Base-by-base conservation (phyloP, 1,140 invertebrate species). In the Cotesia chilonis region DNA sequence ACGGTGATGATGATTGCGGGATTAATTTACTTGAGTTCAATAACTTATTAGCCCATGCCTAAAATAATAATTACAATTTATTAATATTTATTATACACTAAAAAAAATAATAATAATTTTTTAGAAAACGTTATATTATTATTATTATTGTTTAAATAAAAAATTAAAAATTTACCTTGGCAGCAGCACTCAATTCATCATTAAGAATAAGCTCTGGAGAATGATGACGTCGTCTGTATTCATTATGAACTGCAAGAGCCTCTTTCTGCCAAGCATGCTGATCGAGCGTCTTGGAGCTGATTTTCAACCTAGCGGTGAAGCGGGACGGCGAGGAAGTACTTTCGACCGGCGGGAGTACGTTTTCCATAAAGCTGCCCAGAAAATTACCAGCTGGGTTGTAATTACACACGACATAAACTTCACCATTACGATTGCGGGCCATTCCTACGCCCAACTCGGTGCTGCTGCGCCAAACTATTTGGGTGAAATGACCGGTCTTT, bases 311-410 rank as follows among this genome's bases (percentile, higher is more conserved):
- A 74, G 6, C 14, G 72, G 12, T 77, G 71, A 59, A 74, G 75
- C 75, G 82, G 84, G 2, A 59, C 6, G 90, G 51, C 85, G 80
- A 59, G 6, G 90, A 51, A 85, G 80, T 70, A 83, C 81, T 75
- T 88, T 87, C 77, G 81, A 83, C 72, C 73, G 84, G 82, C 38
- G 90, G 88, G 17, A 88, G 89, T 4, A 96, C 94, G 83, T 96
- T 96, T 20, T 89, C 90, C 1, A 88, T 84, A 80, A 94, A 97
- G 77, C 90, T 90, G 6, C 94, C 94, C 2, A 95, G 86, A 72
- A 94, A 91, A 83, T 97, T 97, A 1, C 96, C 96, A 4, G 94
- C 91, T 0, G 95, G 95, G 80, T 90, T 91, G 81, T 97, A 97
- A 84, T 96, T 94, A 20, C 92, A 93, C 0, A 97, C 95, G 0